Percentiles rank a stretch among this genome's conserved stretches.
Conservation (phyloP, 2,113 vertebrate species). For the Phaethon lepturus region DNA sequence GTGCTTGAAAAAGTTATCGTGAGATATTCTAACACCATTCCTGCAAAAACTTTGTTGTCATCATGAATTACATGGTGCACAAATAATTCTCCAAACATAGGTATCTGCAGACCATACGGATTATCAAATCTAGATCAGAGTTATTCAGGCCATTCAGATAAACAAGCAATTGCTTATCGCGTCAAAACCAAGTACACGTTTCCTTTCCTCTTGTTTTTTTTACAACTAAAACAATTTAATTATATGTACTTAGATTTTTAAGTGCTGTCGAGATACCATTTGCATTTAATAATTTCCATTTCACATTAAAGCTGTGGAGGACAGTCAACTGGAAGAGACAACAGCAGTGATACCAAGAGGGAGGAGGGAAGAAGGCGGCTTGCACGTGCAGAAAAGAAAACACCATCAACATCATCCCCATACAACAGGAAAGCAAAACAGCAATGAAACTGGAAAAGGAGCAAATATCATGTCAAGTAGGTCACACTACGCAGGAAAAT, state of each 20-base stretch:
- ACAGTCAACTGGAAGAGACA: neutral
- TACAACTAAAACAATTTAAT: neutral
- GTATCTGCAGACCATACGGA: neutral
- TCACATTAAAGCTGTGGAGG: neutral
- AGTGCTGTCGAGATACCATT: neutral
- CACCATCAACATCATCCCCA: neutral
- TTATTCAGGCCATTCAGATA: neutral
- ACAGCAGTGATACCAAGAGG: neutral
- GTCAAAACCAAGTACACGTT: neutral
- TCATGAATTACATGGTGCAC: neutral
- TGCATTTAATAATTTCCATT: neutral
- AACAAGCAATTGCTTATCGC: neutral
- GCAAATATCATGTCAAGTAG: neutral
- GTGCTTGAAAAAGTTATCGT: neutral
- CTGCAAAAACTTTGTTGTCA: neutral
- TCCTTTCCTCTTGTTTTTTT: neutral
- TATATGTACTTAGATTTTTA: neutral
- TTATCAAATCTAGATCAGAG: neutral
- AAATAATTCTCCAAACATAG: neutral
- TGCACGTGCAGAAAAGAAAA: neutral
- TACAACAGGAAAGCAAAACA: neutral
- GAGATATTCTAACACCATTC: neutral
- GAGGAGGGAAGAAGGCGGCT: neutral
- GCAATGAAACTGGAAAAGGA: neutral
- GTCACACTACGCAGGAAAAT: neutral